phyloP scores from a whole-genome alignment of 1,140 invertebrate species.

The Magallana angulata region DNA sequence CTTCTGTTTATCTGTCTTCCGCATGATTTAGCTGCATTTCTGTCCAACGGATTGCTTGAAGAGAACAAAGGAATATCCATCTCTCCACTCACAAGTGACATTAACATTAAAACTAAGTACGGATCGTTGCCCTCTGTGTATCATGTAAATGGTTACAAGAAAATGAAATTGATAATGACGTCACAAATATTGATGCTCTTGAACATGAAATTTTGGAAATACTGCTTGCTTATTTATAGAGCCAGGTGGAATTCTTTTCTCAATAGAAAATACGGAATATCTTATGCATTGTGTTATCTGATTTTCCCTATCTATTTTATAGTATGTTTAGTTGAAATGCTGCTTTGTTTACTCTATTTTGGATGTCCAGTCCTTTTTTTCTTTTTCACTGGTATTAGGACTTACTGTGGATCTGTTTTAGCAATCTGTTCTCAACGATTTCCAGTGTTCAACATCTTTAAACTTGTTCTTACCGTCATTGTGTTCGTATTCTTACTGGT shows the following conservation, averaged over 20 bases:
- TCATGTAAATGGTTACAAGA: constrained; percentile 38
- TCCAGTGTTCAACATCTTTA: background rate
- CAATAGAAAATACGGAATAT: background rate
- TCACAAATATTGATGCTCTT: constrained; percentile 47
- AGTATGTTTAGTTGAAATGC: background rate
- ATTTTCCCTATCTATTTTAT: background rate
- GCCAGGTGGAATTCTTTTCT: constrained; percentile 2
- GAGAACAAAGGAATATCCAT: background rate
- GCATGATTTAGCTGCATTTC: background rate
- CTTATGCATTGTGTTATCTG: background rate
- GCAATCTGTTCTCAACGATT: background rate
- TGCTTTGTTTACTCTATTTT: background rate
- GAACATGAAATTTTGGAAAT: constrained; percentile 51
- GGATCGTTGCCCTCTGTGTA: constrained; percentile 2
- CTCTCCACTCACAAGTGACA: constrained; percentile 45
- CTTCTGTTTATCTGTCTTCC: background rate
- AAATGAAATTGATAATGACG: constrained; percentile 43
- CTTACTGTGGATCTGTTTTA: background rate
- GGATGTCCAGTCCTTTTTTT: background rate
- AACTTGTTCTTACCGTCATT: background rate
- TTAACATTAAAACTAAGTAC: constrained; percentile 16
- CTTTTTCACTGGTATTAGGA: background rate
- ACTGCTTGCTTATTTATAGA: background rate
- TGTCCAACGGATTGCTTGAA: constrained; percentile 10
- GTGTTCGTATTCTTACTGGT: constrained; percentile 31